A percentile compares a stretch with the other conserved stretches of the same genome.
Evolutionary conservation across 1,140 invertebrate genomes (phyloP).

Genomic region (Drosophila willistoni): DNA sequence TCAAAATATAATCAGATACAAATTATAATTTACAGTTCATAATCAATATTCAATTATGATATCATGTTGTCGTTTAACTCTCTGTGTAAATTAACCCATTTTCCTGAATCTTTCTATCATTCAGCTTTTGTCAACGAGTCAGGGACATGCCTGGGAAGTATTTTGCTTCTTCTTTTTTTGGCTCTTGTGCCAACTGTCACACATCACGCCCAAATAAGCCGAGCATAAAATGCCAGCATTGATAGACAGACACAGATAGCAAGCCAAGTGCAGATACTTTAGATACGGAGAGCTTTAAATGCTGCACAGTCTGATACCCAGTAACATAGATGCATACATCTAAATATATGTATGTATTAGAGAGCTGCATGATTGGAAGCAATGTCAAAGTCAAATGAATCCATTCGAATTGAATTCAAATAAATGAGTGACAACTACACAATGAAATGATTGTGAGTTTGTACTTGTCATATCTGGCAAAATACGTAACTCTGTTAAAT

Average conservation of each 20-base stretch:
- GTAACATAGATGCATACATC: constrained; percentile 16
- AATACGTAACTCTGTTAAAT: too few species aligned
- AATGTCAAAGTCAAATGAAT: too few species aligned
- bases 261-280: constrained; percentile 19
- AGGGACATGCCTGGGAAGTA: not conserved
- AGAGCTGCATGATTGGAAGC: too few species aligned
- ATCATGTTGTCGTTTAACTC: not conserved
- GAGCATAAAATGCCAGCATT: constrained; percentile 68
- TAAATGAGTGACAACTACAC: too few species aligned
- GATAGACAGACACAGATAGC: constrained; percentile 12
- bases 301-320: constrained; percentile 30
- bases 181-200: constrained; percentile 7
- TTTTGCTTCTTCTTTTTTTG: not conserved
- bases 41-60: not conserved
- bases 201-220: constrained; percentile 58
- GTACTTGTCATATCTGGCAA: too few species aligned
- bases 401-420: too few species aligned
- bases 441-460: too few species aligned
- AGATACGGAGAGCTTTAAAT: constrained; percentile 23
- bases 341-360: not conserved
- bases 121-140: not conserved
- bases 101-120: not conserved
- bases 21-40: not conserved
- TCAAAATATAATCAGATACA: too few species aligned
- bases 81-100: constrained; percentile 4